Evolutionary conservation across 2,888 invertebrate species (phyloP).

Genomic region (Xylocampa areola): DNA sequence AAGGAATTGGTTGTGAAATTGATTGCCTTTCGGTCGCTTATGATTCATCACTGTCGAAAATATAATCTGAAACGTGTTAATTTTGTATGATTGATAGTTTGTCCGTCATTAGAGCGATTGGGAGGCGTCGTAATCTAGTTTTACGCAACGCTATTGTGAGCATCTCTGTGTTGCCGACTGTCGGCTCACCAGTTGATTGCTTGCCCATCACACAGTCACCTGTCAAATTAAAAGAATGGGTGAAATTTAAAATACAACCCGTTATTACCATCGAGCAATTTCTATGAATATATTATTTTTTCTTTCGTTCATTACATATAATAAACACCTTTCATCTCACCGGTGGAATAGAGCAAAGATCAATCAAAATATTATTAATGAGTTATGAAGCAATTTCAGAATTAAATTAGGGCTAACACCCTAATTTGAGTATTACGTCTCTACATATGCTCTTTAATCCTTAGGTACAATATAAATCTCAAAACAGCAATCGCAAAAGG

Average conservation of each 20-base stretch:
- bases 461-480: constrained; percentile 16
- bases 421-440: background rate
- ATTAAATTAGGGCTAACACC: constrained; percentile 15
- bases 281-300: constrained; percentile 43
- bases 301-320: constrained; percentile 44
- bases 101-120: constrained; percentile 80
- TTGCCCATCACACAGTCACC: constrained; percentile 63
- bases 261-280: constrained; percentile 45
- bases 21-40: constrained; percentile 88
- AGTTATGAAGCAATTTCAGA: constrained; percentile 21
- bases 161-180: constrained; percentile 49
- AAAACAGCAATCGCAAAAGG: constrained; percentile 46
- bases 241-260: constrained; percentile 61
- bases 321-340: constrained; percentile 47
- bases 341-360: constrained; percentile 48
- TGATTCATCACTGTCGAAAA: constrained; percentile 89
- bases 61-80: constrained; percentile 88
- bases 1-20: constrained; percentile 89
- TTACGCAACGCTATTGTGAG: constrained; percentile 83
- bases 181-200: constrained; percentile 71
- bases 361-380: constrained; percentile 48
- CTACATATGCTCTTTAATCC: constrained; percentile 4
- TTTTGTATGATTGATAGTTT: constrained; percentile 88
- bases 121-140: constrained; percentile 82
- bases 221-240: constrained; percentile 73